Percentiles rank a stretch among this genome's conserved stretches.
Conservation (phyloP, 2,113 vertebrate genomes). For the Ciconia stormi region DNA sequence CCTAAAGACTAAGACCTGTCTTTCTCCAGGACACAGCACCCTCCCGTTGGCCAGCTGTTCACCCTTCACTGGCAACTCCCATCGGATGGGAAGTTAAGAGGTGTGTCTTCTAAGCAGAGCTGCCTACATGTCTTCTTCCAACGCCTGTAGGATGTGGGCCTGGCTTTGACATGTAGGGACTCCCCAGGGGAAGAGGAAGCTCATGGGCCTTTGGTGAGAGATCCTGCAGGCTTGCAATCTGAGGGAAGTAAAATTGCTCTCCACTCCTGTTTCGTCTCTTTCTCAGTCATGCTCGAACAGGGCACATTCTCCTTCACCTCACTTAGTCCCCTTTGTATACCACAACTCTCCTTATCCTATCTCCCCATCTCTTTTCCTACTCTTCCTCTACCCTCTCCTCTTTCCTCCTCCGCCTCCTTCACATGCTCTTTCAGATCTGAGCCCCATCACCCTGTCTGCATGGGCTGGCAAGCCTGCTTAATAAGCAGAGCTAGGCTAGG, state of each 20-base stretch:
- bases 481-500: not conserved
- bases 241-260: not conserved
- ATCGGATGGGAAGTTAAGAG: not conserved
- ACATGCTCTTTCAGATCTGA: not conserved
- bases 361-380: not conserved
- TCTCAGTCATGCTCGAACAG: not conserved
- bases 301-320: not conserved
- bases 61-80: not conserved
- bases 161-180: not conserved
- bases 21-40: not conserved
- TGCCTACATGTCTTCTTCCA: not conserved
- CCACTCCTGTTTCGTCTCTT: not conserved
- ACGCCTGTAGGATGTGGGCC: rapidly evolving
- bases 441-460: not conserved
- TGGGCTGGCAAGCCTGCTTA: not conserved
- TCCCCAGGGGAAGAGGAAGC: not conserved
- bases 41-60: not conserved
- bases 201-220: not conserved
- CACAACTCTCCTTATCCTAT: not conserved
- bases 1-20: not conserved
- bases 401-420: not conserved
- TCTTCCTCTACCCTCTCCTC: not conserved
- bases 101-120: not conserved
- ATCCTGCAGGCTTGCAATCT: not conserved
- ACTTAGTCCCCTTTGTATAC: not conserved